Evolutionary conservation across 1,140 invertebrate genomes (phyloP).

Genomic region (Wiebesia pumilae): DNA sequence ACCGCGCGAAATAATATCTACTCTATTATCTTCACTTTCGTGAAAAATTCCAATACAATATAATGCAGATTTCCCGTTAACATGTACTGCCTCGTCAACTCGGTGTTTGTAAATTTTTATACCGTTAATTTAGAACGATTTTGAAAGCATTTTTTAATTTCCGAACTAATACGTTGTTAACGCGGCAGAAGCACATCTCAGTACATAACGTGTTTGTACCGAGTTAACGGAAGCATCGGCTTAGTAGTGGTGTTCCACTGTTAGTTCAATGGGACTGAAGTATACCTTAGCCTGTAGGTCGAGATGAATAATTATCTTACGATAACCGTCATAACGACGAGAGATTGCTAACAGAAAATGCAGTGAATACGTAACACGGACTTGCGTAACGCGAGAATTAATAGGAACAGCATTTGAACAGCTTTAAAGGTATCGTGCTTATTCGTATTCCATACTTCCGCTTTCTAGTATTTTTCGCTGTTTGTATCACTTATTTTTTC

Average conservation of each 20-base stretch:
- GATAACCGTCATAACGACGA: conserved; percentile 41
- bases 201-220: conserved; percentile 33
- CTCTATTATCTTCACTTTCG: too few relatives aligned
- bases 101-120: not conserved
- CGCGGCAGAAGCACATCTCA: not conserved
- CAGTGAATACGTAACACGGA: not conserved
- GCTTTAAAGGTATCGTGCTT: not conserved
- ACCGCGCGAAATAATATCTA: too few relatives aligned
- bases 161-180: not conserved
- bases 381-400: not conserved
- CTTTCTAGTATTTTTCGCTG: not conserved
- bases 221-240: conserved; percentile 30
- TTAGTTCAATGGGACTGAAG: conserved; percentile 31
- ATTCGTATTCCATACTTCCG: not conserved
- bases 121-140: not conserved
- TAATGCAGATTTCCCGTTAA: not conserved
- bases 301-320: conserved; percentile 43
- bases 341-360: conserved; percentile 42
- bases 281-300: conserved; percentile 3
- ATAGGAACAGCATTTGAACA: not conserved
- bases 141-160: not conserved
- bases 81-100: not conserved
- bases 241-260: conserved; percentile 23
- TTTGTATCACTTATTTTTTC: too few relatives aligned
- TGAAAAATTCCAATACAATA: not conserved